Percentiles rank a stretch among this genome's conserved stretches.
Evolutionary conservation across 30 jellyfish, hydroid and myxozoan species (phyloP).

Genomic region (Aurelia sp.): DNA sequence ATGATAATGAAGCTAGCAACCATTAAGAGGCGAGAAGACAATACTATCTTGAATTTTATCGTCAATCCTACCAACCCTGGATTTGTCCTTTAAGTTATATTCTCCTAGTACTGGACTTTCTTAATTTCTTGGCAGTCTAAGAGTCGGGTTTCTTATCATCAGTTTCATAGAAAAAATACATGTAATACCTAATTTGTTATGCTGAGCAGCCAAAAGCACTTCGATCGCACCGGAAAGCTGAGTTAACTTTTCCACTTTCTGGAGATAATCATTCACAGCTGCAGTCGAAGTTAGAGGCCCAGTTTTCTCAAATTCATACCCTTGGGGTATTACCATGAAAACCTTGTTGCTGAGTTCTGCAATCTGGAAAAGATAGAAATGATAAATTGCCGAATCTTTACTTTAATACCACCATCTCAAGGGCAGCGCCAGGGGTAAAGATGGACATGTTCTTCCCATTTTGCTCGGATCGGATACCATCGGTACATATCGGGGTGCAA

Average conservation of each 20-base stretch:
- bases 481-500: too few relatives aligned
- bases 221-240: conserved; percentile 22
- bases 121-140: too few relatives aligned
- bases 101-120: too few relatives aligned
- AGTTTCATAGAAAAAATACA: too few relatives aligned
- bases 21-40: background rate
- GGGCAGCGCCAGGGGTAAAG: too few relatives aligned
- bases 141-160: too few relatives aligned
- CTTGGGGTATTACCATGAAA: conserved; percentile 52
- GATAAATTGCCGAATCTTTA: too few relatives aligned
- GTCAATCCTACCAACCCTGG: background rate
- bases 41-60: background rate
- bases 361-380: conserved; percentile 17
- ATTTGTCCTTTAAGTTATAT: too few relatives aligned
- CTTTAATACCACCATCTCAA: too few relatives aligned
- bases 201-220: conserved; percentile 59
- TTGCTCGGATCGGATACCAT: too few relatives aligned
- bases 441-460: too few relatives aligned
- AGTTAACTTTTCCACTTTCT: background rate
- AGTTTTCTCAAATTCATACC: conserved; percentile 27
- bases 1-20: too few relatives aligned
- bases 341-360: conserved; percentile 62
- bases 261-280: background rate
- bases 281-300: conserved; percentile 22
- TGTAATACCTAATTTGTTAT: conserved; percentile 38